Evolutionary conservation across 2,888 invertebrate species (phyloP), one percentile per base, ranked within the genome.

Genomic region (Trisateles emortualis): DNA sequence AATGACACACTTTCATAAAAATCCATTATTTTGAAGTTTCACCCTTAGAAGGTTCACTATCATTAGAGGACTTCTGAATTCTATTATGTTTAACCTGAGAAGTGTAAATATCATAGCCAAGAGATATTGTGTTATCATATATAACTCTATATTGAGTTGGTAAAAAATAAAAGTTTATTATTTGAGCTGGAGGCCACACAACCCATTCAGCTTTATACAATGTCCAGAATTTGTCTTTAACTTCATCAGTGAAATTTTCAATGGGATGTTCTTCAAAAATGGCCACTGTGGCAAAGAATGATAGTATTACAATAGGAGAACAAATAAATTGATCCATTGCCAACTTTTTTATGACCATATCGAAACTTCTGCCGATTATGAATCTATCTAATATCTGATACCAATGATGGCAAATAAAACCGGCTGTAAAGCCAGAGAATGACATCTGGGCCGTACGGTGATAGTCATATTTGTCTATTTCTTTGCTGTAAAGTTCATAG

Each of bases 121-220:
- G 93, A 29, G 97, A 97, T 76, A 98, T 95, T 0, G 94, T 93
- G 79, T 96, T 98, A 79, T 98, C 98, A 88, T 97, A 99, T 8
- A 98, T 89, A 24, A 99, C 97, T 78, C 98, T 94, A 83, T 95
- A 98, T 71, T 93, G 95, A 6, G 96, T 95, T 8, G 98, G 97
- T 63, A 99, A 83, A 78, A 96, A 95, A 83, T 96, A 97, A 87
- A 99, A 99, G 85, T 98, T 99, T n/a, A 99, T 92, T 35, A 97
- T 92, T 84, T 99, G 98, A 0, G 98, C 98, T 4, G 97, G 96
- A 0, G 98, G 98, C 98, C 98, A 98, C 19, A 98, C 95, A 4
- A 97, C 80, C 97, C 98, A 98, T 83, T 99, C 98, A 0, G 97
- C 98, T 42, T 94, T 92, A 79, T 98, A 98, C 9, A 98, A 88